Conservation (phyloP, 2,113 vertebrate species). For the Gallinago media region DNA sequence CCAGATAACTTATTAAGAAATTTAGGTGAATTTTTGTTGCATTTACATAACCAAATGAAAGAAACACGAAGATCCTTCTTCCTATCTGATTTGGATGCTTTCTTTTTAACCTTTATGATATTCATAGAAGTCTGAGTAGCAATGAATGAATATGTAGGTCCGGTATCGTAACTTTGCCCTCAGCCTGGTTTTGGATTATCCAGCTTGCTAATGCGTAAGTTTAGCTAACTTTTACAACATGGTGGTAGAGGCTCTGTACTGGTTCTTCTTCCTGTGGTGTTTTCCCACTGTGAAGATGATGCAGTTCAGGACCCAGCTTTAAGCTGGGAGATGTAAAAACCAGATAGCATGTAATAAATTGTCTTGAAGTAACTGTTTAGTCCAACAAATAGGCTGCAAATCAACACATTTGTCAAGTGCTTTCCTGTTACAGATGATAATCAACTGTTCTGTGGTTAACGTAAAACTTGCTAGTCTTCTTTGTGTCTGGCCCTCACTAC, state of each 20-base stretch:
- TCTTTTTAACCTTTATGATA: not conserved
- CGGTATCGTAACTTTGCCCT: not conserved
- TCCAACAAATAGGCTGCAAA: not conserved
- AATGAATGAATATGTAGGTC: accelerated
- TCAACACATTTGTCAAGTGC: slow-evolving; percentile 11
- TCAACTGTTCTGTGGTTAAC: slow-evolving; percentile 24
- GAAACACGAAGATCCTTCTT: not conserved
- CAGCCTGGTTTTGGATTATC: not conserved
- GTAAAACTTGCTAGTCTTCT: not conserved
- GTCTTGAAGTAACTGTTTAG: not conserved
- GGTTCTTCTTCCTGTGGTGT: not conserved
- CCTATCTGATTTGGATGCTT: not conserved
- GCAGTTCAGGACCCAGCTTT: not conserved
- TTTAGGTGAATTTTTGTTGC: not conserved
- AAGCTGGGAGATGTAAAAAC: not conserved
- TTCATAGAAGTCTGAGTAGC: not conserved
- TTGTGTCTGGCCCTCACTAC: not conserved
- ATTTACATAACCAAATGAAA: not conserved
- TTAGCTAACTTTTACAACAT: not conserved
- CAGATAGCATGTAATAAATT: not conserved
- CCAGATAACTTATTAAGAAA: not conserved
- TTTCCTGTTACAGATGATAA: slow-evolving; percentile 47
- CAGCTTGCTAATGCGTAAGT: not conserved
- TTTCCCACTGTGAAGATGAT: slow-evolving; percentile 18
- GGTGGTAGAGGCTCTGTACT: not conserved